These are phyloP conservation scores for Panurus biarmicus DNA, from an alignment of 2,113 vertebrate species.

Conservation along the genomic window DNA sequence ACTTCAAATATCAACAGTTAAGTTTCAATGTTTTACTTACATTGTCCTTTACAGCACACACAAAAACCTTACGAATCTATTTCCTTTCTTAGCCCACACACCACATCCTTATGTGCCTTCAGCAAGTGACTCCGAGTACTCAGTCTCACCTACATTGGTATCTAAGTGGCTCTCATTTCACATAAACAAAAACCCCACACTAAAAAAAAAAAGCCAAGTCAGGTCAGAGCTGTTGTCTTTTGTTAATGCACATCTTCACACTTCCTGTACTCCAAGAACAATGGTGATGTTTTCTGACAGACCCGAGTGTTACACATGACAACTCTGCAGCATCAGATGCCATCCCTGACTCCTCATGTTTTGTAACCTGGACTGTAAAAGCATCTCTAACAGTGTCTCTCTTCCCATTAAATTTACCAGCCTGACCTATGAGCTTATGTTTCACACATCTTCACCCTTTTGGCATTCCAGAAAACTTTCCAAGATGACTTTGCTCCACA, in stretches of 20 bases:
- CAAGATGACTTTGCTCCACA: not conserved
- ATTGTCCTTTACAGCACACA: not conserved
- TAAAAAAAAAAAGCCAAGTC: not conserved
- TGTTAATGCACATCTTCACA: not conserved
- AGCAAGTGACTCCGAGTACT: not conserved
- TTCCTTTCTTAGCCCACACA: not conserved
- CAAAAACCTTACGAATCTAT: not conserved
- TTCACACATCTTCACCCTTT: not conserved
- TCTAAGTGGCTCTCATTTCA: not conserved
- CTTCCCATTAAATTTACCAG: not conserved
- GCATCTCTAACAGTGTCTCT: not conserved
- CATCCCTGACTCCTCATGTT: not conserved
- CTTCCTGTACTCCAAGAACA: not conserved
- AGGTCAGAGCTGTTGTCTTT: not conserved
- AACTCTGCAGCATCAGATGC: not conserved
- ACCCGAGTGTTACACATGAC: not conserved
- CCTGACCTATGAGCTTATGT: not conserved
- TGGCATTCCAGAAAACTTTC: not conserved
- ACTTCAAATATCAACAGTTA: not conserved
- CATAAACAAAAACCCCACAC: not conserved
- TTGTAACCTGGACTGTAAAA: not conserved
- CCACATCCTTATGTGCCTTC: accelerated
- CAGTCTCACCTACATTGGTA: not conserved
- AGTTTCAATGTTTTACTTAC: not conserved
- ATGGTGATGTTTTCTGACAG: not conserved